Evolutionary conservation across 1,140 invertebrate species (phyloP), one percentile per base, ranked within the genome.

Genomic region (Cydia pomonella): DNA sequence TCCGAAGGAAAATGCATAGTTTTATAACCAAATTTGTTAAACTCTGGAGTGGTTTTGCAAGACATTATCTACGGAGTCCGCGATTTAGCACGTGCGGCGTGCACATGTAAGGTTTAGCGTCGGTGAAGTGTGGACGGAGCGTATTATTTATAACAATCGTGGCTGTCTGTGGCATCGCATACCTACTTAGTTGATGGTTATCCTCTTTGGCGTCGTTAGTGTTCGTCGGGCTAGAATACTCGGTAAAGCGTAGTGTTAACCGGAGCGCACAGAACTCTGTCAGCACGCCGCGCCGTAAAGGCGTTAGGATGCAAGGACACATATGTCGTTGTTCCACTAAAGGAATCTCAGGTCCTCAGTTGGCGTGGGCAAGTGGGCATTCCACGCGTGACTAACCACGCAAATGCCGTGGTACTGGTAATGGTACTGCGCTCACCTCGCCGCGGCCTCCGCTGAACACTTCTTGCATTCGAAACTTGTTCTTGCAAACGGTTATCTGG

Each of bases 301-400:
- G 21, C 16, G 2, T 18, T 23, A 23, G 21, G 53, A 18, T 59
- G 21, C 53, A 9, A 10, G 53, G 53, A 21, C 21, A 12, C 53
- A 59, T 59, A 59, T 59, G 53, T 59, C 53, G 21, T 59, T 59
- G 21, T 59, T 59, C 53, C 12, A 23, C 10, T 12, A 23, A 59
- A 59, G 53, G 53, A n/a, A 23, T 23, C 21, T 77, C 79, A 83
- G 80, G 84, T 82, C 81, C 76, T 78, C 81, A 78, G 25, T 69
- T 33, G 64, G 64, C 64, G 64, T 69, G 33, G 64, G 64, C 64
- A 18, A 38, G 69, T 79, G 82, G 84, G 78, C 86, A 87, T 86
- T 84, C 84, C 86, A 77, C 88, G 84, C 85, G 84, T 89, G 87
- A 91, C 87, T 88, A 88, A 88, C 83, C 79, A 84, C 81, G 79